phyloP scores from a whole-genome alignment of 2,113 vertebrate genomes.

The Brachyhypopomus occidentalis region DNA sequence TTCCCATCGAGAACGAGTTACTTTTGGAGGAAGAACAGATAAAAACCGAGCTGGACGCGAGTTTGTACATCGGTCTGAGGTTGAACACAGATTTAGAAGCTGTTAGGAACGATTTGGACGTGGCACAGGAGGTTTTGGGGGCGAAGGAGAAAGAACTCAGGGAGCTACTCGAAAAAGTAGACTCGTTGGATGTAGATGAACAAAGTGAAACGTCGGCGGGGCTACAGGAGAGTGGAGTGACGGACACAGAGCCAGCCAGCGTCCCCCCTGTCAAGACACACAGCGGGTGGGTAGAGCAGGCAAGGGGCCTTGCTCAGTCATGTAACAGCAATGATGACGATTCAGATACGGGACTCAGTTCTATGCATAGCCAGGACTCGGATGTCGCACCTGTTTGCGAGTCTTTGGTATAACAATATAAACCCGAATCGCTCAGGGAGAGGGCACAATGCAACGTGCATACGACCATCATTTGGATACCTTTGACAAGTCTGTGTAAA shows the following conservation, averaged over 20 bases:
- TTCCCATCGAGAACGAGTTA: slow-evolving; percentile 67
- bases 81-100: slow-evolving; percentile 88
- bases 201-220: slow-evolving; percentile 1
- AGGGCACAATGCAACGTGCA: neutral
- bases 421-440: too few relatives aligned
- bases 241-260: slow-evolving; percentile 46
- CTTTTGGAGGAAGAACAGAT: slow-evolving; percentile 83
- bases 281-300: slow-evolving; percentile 81
- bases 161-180: slow-evolving; percentile 81
- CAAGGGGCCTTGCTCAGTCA: slow-evolving; percentile 77
- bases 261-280: slow-evolving; percentile 51
- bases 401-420: slow-evolving; percentile 81
- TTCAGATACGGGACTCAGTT: slow-evolving; percentile 94
- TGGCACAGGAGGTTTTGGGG: slow-evolving; percentile 77
- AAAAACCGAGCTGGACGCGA: slow-evolving; percentile 87
- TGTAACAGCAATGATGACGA: slow-evolving; percentile 85
- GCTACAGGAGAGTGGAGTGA: slow-evolving; percentile 31
- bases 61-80: slow-evolving; percentile 89
- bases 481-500: neutral
- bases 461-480: neutral
- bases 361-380: slow-evolving; percentile 96
- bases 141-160: slow-evolving; percentile 82
- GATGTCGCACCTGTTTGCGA: slow-evolving; percentile 85
- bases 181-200: slow-evolving; percentile 71
- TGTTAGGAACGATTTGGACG: slow-evolving; percentile 80